Base-by-base conservation (phyloP, 2,888 invertebrate species). In the Philhelius pedissequus region DNA sequence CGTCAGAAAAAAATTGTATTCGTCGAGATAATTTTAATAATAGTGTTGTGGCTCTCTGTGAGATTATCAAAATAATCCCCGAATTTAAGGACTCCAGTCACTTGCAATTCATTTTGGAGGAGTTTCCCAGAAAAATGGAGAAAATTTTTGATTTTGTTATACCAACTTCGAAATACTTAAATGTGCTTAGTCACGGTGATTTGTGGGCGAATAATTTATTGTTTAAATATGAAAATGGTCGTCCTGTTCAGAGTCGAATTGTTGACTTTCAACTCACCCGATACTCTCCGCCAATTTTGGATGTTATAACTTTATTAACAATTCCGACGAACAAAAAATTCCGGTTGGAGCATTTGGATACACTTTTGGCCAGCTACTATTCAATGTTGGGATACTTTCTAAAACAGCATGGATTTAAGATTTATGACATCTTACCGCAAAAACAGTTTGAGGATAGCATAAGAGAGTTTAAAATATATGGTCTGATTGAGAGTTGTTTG, bases 221-320 rank as follows among this genome's bases (percentile, higher is more conserved):
- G 89, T 92, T 92, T 40, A 89, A 89, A 20, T 91, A 91, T 45
- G 89, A 89, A 2, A 90, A 90, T 11, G 87, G 90, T 0, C 88
- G 88, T 35, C 93, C 94, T 1, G 91, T 93, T 2, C 92, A 94
- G 30, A 94, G 95, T 86, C 88, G 94, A 35, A 89, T 96, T 9
- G 93, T 96, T 2, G 96, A 96, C 89, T 96, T 94, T 88, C 96
- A 96, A 90, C 92, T 95, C 62, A 91, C 93, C 0, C 92, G 94
- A 27, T 95, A 94, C 88, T 93, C 93, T 15, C 95, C 95, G 0
- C 94, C 95, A 0, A 93, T 94, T 20, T 92, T 94, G 54, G 96
- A 96, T 87, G 88, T 94, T 4, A 88, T 93, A 0, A 91, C 93
- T 2, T 87, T 92, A 11, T 87, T 94, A 0, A 92, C 93, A 58